Evolutionary conservation across 2,113 vertebrate species (phyloP).

Genomic region (Ibidorhyncha struthersii): DNA sequence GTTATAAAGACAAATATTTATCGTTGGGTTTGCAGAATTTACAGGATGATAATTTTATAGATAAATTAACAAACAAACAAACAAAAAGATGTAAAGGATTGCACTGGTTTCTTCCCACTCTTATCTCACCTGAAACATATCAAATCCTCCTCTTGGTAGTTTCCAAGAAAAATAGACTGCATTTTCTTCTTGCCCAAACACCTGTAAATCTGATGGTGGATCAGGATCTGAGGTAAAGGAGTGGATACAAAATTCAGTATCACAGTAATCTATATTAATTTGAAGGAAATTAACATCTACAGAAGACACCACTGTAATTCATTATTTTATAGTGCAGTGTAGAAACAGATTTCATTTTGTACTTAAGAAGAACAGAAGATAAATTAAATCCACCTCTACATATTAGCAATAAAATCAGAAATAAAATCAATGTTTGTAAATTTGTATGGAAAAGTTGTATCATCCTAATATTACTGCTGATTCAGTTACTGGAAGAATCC

Average conservation of each 20-base stretch:
- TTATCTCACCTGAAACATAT: conserved; percentile 81
- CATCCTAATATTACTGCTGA: background rate
- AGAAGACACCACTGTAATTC: background rate
- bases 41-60: background rate
- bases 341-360: background rate
- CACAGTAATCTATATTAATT: background rate
- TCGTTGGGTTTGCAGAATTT: background rate
- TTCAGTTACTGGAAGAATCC: background rate
- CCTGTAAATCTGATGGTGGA: conserved; percentile 76
- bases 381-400: background rate
- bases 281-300: background rate
- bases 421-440: background rate
- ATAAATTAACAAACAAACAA: background rate
- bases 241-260: background rate
- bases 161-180: conserved; percentile 83
- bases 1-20: background rate
- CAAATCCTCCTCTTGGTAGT: conserved; percentile 74
- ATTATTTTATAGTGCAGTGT: background rate
- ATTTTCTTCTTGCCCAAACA: conserved; percentile 77
- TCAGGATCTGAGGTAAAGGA: conserved; percentile 74
- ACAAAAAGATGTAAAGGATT: background rate
- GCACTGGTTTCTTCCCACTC: background rate
- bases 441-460: background rate
- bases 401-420: background rate
- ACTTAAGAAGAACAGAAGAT: background rate